Percentiles rank a stretch among this genome's conserved stretches.
phyloP scores from a whole-genome alignment of 2,888 invertebrate species.

The Empis livida region DNA sequence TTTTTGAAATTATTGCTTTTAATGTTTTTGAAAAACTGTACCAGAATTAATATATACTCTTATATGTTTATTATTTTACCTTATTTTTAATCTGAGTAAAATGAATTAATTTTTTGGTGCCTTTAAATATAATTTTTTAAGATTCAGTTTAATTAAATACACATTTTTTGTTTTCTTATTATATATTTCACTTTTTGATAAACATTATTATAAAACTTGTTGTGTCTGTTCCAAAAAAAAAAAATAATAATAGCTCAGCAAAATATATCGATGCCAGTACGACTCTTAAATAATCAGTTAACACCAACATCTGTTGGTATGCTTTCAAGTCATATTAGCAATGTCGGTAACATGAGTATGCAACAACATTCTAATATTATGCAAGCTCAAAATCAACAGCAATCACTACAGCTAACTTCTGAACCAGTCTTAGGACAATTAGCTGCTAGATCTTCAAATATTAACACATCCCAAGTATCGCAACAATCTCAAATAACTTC shows the following conservation, averaged over 20 bases:
- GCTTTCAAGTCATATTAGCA: not conserved
- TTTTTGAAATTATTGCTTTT: not conserved
- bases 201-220: no score
- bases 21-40: not conserved
- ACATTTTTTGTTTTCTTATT: no score
- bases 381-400: conserved; percentile 25
- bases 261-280: conserved; percentile 92
- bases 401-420: conserved; percentile 15
- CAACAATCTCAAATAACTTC: not conserved
- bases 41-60: not conserved
- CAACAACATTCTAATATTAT: conserved; percentile 29
- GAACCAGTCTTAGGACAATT: not conserved
- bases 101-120: no score
- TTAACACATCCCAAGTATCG: not conserved
- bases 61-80: not conserved
- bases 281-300: conserved; percentile 69
- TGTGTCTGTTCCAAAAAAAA: not conserved
- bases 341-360: conserved; percentile 22
- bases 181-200: no score
- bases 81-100: no score
- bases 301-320: conserved; percentile 14
- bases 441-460: not conserved
- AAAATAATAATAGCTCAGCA: conserved; percentile 52
- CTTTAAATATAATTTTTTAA: no score
- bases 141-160: no score